Evolutionary conservation across 2,113 vertebrate genomes (phyloP).

Genomic region (Bubo scandiacus): DNA sequence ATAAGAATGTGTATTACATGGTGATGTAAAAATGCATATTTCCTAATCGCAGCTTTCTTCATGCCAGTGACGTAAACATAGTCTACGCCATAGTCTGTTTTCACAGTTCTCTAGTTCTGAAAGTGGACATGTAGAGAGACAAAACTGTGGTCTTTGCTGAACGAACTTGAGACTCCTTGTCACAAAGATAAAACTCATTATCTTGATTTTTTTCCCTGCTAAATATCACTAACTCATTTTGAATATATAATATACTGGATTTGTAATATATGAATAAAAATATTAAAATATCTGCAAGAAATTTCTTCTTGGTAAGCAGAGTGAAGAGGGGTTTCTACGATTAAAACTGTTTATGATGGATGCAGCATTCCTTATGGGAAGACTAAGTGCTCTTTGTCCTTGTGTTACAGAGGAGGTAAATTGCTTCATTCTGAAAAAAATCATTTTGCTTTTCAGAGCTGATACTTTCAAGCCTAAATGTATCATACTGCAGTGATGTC

Average conservation of each 20-base stretch:
- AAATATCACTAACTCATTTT: background rate
- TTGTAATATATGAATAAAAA: background rate
- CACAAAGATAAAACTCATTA: background rate
- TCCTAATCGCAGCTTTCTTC: background rate
- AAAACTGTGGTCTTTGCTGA: background rate
- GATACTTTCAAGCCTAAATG: background rate
- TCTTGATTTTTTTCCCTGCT: background rate
- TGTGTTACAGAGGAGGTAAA: background rate
- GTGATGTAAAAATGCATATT: background rate
- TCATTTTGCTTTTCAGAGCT: background rate
- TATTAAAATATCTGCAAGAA: background rate
- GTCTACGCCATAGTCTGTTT: background rate
- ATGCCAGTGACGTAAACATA: background rate
- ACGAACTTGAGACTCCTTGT: background rate
- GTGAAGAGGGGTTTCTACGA: background rate
- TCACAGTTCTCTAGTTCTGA: background rate
- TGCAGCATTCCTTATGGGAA: background rate
- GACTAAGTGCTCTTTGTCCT: background rate
- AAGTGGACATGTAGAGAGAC: background rate
- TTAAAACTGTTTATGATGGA: background rate
- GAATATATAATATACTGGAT: background rate
- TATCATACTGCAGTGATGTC: background rate
- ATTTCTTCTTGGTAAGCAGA: accelerated
- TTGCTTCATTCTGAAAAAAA: background rate
- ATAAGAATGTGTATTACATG: background rate